Evolutionary conservation across 2,113 vertebrate genomes (phyloP).

Genomic region (Campylorhamphus procurvoides): DNA sequence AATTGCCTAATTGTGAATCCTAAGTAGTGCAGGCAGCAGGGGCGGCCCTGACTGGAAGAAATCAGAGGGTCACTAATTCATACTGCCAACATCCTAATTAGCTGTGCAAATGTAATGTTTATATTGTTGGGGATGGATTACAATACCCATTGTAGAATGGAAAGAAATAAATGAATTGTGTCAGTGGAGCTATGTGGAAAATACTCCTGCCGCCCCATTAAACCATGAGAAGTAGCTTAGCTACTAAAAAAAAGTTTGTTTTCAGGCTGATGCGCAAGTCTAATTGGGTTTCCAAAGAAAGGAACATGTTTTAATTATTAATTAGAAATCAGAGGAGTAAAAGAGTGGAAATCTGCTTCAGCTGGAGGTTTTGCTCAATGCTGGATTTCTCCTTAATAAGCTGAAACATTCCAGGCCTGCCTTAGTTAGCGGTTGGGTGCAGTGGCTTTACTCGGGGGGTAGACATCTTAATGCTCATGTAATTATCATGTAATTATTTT

Average conservation of each 20-base stretch:
- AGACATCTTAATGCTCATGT: constrained; percentile 69
- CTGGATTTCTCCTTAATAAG: constrained; percentile 72
- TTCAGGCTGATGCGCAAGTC: constrained; percentile 49
- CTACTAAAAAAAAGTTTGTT: constrained; percentile 70
- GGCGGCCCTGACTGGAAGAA: constrained; percentile 38
- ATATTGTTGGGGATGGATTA: constrained; percentile 55
- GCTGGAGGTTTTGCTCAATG: constrained; percentile 69
- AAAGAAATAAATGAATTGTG: constrained; percentile 57
- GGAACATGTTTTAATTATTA: constrained; percentile 70
- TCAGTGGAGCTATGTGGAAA: constrained; percentile 44
- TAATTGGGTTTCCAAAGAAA: constrained; percentile 72
- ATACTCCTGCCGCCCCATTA: constrained; percentile 51
- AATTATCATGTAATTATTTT: constrained; percentile 73
- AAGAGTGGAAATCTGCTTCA: constrained; percentile 56
- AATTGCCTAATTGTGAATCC: constrained; percentile 45
- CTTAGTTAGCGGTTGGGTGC: constrained; percentile 55
- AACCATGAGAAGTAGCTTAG: constrained; percentile 59
- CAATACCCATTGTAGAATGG: constrained; percentile 44
- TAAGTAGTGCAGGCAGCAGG: constrained; percentile 31
- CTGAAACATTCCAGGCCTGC: constrained; percentile 58
- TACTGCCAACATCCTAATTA: constrained; percentile 60
- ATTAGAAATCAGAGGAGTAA: constrained; percentile 71
- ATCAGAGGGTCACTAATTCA: constrained; percentile 61
- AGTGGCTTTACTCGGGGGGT: constrained; percentile 54
- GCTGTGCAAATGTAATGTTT: constrained; percentile 65